Conservation (phyloP, 2,888 invertebrate species). For the Aricia artaxerxes region DNA sequence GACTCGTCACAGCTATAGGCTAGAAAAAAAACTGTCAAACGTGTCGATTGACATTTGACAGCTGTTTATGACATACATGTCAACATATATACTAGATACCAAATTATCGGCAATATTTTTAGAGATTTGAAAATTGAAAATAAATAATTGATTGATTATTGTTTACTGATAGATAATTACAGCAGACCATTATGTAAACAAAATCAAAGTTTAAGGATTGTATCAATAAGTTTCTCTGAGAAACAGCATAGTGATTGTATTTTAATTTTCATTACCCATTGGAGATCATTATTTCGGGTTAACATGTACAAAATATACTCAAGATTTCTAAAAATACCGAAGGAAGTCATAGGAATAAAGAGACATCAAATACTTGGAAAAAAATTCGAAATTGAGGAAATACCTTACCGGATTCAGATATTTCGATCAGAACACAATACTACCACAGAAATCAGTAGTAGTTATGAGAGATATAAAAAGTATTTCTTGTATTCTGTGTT, state of each 20-base stretch:
- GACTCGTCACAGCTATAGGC: too few relatives aligned
- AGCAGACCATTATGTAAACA: neutral
- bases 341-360: constrained; percentile 49
- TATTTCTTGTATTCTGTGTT: constrained; percentile 60
- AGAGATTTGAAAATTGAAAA: too few relatives aligned
- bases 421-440: neutral
- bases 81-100: too few relatives aligned
- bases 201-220: neutral
- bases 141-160: neutral
- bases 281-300: neutral
- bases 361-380: constrained; percentile 47
- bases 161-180: neutral
- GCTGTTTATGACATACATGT: too few relatives aligned
- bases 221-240: neutral
- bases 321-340: constrained; percentile 53
- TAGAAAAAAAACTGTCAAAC: too few relatives aligned
- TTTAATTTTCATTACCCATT: neutral
- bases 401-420: neutral
- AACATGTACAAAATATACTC: constrained; percentile 54
- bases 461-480: constrained; percentile 41
- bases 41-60: neutral
- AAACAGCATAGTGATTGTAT: neutral
- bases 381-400: constrained; percentile 42
- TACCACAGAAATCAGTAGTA: neutral
- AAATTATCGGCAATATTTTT: neutral